These are phyloP conservation scores for Patella pellucida DNA, from an alignment of 2,888 invertebrate genomes.

Conservation along the genomic window DNA sequence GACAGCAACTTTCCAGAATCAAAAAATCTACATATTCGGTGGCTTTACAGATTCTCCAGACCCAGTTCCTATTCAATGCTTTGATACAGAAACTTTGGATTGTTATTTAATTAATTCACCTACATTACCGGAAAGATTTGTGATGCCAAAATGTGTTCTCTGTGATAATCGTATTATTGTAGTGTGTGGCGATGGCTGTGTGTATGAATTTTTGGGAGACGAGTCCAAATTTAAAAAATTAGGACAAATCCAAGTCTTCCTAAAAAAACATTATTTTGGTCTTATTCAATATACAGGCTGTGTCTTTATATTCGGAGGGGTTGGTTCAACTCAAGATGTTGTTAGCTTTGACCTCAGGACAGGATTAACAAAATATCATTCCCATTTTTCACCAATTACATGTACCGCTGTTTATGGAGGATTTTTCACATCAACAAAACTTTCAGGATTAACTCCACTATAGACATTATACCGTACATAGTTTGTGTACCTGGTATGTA, in stretches of 20 bases:
- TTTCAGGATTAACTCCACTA: not conserved
- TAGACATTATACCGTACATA: too few species aligned
- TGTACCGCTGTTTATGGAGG: not conserved
- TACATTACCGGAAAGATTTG: not conserved
- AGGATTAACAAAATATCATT: constrained; percentile 7
- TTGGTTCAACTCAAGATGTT: not conserved
- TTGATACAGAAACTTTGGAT: not conserved
- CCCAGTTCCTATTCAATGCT: not conserved
- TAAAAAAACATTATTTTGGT: not conserved
- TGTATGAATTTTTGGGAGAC: not conserved
- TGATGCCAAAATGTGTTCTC: not conserved
- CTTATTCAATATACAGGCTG: not conserved
- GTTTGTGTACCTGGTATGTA: too few species aligned
- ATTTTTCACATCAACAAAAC: not conserved
- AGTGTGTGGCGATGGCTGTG: not conserved
- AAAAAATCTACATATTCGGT: not conserved
- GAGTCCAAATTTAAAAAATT: not conserved
- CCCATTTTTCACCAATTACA: not conserved
- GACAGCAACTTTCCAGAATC: not conserved
- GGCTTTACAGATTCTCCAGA: not conserved
- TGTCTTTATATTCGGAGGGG: not conserved
- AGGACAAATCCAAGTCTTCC: not conserved
- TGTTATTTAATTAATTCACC: not conserved
- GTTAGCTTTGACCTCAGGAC: not conserved
- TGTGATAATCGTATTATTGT: not conserved